These are phyloP conservation scores for Siniperca obscura DNA, from an alignment of 2,797 vertebrate species.

Conservation along the genomic window DNA sequence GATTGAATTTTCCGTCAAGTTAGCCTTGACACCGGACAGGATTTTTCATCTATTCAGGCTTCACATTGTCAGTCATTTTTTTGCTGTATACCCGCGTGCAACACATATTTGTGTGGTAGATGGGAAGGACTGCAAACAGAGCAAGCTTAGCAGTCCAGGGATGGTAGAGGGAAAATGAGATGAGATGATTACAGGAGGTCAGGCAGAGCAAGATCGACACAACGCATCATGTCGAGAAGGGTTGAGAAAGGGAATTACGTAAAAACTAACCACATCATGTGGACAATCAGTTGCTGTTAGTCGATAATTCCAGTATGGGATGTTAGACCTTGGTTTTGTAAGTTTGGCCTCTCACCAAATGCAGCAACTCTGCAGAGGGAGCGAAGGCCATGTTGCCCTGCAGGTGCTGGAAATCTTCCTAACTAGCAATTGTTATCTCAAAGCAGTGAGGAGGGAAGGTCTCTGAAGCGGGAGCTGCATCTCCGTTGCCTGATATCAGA, in stretches of 20 bases:
- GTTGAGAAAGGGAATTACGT: background rate
- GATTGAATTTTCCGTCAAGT: conserved; percentile 66
- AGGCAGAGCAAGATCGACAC: conserved; percentile 4
- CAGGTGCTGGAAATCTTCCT: background rate
- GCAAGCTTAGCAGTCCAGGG: conserved; percentile 24
- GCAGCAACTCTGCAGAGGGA: no score
- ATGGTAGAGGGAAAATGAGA: conserved; percentile 24
- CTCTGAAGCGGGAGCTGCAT: no score
- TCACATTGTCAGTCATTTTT: conserved; percentile 28
- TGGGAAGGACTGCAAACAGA: conserved; percentile 6
- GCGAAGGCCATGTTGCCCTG: background rate
- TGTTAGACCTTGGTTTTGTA: background rate
- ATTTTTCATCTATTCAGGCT: conserved; percentile 46
- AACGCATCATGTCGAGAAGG: background rate
- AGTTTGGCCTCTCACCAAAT: background rate
- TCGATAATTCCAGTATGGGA: background rate
- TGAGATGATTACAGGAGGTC: conserved; percentile 47
- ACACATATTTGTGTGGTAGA: conserved; percentile 27
- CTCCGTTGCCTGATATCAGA: no score
- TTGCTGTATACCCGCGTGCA: background rate
- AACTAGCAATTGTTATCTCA: background rate
- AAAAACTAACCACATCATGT: conserved; percentile 10
- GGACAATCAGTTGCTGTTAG: background rate
- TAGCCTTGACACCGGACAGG: conserved; percentile 18
- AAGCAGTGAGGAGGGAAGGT: background rate